Conservation (phyloP, 2,113 vertebrate species). For the Tonatia bakeri region DNA sequence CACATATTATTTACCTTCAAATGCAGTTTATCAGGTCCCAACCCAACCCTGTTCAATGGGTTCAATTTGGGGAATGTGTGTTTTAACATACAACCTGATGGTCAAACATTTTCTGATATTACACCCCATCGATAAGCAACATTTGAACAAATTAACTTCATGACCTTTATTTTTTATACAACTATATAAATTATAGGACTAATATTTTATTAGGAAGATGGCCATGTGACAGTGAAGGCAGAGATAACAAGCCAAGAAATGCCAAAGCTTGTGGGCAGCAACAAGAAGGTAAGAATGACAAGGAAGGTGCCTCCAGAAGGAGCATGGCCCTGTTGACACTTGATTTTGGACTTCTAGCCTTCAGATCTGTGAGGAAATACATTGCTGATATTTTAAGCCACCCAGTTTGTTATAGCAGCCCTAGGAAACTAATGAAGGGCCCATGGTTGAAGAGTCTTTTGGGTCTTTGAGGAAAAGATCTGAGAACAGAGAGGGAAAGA, state of each 20-base stretch:
- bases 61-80: background rate
- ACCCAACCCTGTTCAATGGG: background rate
- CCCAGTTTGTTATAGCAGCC: background rate
- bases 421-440: background rate
- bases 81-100: background rate
- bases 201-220: background rate
- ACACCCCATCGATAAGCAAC: background rate
- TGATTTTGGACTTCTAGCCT: background rate
- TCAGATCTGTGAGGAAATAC: background rate
- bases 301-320: background rate
- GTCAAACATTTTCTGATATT: background rate
- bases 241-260: background rate
- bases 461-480: background rate
- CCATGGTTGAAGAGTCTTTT: background rate
- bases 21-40: background rate
- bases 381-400: background rate
- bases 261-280: background rate
- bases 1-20: background rate
- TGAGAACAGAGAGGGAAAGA: background rate
- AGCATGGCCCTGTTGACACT: background rate
- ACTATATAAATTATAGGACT: background rate
- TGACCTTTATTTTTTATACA: background rate
- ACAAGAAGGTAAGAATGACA: background rate
- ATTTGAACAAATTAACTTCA: background rate
- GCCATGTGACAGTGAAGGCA: background rate